Base-by-base conservation (phyloP, 1,140 invertebrate genomes). In the Tribolium madens region DNA sequence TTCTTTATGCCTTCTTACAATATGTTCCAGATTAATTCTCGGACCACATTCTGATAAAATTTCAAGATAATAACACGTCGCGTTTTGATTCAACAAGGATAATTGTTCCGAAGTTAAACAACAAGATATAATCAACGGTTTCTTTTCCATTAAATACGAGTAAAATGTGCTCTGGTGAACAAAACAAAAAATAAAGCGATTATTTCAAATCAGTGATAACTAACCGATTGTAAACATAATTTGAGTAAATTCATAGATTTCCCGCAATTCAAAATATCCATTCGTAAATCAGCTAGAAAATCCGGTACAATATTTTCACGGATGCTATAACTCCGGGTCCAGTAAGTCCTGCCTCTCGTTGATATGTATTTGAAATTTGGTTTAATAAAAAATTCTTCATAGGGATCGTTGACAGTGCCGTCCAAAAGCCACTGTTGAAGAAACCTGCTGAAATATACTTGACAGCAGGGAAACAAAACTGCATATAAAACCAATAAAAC, bases 381-480 rank as follows among this genome's bases (percentile, higher is more conserved):
- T 64, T 81, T 78, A n/a, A 86, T 80, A 71, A 86, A 85, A 76
- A 86, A 86, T 76, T 86, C 85, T 14, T 80, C 82, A 60, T 83
- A 83, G 0, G 83, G 82, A 77, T 86, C 85, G 46, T 83, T 80
- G n/a, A 85, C 46, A 5, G 53, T 71, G n/a, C 85, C 85, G 73
- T 86, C 80, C 3, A 85, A 80, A 18, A 86, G 79, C 85, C 85
- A 86, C 33, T 83, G 82, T 76, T 83, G 79, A 17, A 85, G 74
- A 80, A 85, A 86, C 13, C 82, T 82, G 57, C 81, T 83, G 70
- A 83, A 81, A 78, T 83, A 82, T 60, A 80, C 76, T 60, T 86
- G 85, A 76, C 84, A 83, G 68, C 85, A 86, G 13, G 84, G 80
- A 76, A 83, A 84, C 5, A 86, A 69, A 50, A 84, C 79, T 5